Evolutionary conservation across 2,113 vertebrate species (phyloP).

Genomic region (Onychostoma macrolepis): DNA sequence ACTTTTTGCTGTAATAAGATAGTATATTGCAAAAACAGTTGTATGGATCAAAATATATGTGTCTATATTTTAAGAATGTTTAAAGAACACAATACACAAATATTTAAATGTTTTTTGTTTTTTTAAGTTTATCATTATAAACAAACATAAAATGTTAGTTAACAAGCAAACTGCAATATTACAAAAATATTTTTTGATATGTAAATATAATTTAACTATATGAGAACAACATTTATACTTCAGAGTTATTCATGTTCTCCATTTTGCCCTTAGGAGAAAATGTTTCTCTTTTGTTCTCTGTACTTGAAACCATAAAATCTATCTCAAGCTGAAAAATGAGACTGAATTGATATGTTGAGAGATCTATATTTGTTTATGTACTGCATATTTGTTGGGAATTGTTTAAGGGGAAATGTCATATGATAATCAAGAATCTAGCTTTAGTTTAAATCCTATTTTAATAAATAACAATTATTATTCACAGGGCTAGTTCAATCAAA

Average conservation of each 20-base stretch:
- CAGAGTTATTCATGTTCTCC: neutral
- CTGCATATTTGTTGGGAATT: neutral
- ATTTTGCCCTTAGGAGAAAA: neutral
- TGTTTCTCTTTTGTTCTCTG: neutral
- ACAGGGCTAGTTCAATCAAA: neutral
- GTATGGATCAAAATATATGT: neutral
- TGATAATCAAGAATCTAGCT: neutral
- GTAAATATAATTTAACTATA: neutral
- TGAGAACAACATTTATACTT: neutral
- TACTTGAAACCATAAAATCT: constrained; percentile 1
- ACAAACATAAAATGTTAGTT: neutral
- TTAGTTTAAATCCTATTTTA: neutral
- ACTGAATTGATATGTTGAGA: constrained; percentile 12
- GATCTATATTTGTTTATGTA: neutral
- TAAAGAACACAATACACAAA: neutral
- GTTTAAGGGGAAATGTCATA: neutral
- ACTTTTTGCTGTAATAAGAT: neutral
- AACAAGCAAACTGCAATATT: neutral
- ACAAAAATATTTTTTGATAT: neutral
- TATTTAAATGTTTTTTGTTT: neutral
- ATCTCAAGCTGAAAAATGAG: neutral
- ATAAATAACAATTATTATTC: neutral
- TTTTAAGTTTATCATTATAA: neutral
- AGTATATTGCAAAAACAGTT: neutral
- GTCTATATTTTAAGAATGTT: neutral